These are phyloP conservation scores for Edolisoma coerulescens DNA, from an alignment of 2,113 vertebrate species.

Conservation along the genomic window DNA sequence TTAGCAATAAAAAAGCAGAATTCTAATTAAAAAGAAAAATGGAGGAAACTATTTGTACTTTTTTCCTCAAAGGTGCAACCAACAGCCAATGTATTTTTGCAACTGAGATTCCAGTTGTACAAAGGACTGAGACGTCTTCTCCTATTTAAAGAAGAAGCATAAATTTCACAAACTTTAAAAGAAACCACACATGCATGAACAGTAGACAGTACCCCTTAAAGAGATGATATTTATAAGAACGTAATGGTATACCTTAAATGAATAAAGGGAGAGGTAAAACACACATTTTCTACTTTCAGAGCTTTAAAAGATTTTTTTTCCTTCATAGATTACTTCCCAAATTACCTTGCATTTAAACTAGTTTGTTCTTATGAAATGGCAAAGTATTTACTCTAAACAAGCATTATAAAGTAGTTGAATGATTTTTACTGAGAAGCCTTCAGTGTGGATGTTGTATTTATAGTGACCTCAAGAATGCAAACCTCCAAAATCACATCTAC, in stretches of 20 bases:
- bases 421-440: conserved; percentile 35
- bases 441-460: not conserved
- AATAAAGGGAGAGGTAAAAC: conserved; percentile 31
- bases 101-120: conserved; percentile 65
- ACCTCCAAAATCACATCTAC: conserved; percentile 46
- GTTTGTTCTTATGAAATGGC: not conserved
- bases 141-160: not conserved
- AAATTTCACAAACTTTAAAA: conserved; percentile 27
- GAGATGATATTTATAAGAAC: conserved; percentile 39
- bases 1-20: conserved; percentile 65
- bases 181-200: conserved; percentile 7
- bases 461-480: not conserved
- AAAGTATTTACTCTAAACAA: conserved; percentile 46
- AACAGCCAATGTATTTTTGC: conserved; percentile 14
- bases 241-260: conserved; percentile 23
- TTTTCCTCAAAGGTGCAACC: conserved; percentile 42
- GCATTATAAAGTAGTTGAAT: not conserved
- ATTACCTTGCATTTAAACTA: conserved; percentile 27
- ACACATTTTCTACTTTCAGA: conserved; percentile 6
- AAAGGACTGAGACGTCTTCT: conserved; percentile 18
- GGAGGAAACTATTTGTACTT: conserved; percentile 32
- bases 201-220: conserved; percentile 17
- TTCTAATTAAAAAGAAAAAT: conserved; percentile 51
- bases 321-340: conserved; percentile 32
- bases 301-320: not conserved